Evolutionary conservation across 2,113 vertebrate species (phyloP).

Genomic region (Megaceryle torquata): DNA sequence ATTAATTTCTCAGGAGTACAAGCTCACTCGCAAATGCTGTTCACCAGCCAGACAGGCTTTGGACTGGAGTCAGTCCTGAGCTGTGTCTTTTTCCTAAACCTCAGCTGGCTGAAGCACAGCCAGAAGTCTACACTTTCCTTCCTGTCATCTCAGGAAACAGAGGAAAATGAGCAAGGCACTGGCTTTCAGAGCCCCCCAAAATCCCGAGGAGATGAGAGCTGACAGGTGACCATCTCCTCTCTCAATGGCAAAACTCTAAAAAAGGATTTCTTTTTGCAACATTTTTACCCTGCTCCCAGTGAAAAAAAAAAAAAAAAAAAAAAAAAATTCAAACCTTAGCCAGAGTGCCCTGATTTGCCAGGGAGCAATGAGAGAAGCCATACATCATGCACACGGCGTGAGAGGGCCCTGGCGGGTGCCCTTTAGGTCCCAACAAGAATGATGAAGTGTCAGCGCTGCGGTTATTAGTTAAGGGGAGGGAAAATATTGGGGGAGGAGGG

Average conservation of each 20-base stretch:
- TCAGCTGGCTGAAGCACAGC: not conserved
- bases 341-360: not conserved
- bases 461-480: not conserved
- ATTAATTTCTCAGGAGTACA: conserved; percentile 18
- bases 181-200: not conserved
- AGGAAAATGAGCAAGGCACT: not conserved
- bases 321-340: not conserved
- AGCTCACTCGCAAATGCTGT: not conserved
- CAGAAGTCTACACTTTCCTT: conserved; percentile 6
- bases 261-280: not conserved
- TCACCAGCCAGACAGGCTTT: conserved; percentile 3
- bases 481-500: not conserved
- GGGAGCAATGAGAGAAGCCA: not conserved
- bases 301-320: too few relatives aligned
- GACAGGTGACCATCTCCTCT: not conserved
- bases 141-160: conserved; percentile 19
- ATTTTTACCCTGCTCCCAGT: not conserved
- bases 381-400: not conserved
- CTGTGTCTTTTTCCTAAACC: conserved; percentile 28
- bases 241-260: accelerated
- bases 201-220: not conserved
- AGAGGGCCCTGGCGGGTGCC: not conserved
- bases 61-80: conserved; percentile 18
- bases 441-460: not conserved
- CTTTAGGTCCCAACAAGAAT: not conserved